A percentile compares a stretch with the other conserved stretches of the same genome.
Conservation (phyloP, 2,888 invertebrate genomes). For the Brachyptera risi region DNA sequence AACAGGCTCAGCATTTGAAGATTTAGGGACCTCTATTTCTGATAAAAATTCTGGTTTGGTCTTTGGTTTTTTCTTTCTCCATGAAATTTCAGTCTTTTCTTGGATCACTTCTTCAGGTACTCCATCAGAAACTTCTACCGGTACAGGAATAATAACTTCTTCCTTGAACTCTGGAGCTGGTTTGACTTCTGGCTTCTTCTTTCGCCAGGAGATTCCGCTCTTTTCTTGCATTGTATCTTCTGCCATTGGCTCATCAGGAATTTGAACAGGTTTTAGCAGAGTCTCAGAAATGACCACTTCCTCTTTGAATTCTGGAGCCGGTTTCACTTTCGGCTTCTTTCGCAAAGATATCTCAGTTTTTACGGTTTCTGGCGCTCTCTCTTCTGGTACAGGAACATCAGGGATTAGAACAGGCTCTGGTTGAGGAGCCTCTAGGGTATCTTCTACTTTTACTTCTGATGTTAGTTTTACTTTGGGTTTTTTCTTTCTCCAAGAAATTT, state of each 20-base stretch:
- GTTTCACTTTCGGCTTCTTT: slow-evolving; percentile 31
- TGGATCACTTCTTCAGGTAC: background rate
- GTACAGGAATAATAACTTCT: slow-evolving; percentile 12
- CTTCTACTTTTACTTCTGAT: background rate
- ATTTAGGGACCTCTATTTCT: background rate
- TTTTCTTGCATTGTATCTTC: slow-evolving; percentile 30
- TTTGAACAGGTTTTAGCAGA: background rate
- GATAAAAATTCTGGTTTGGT: background rate
- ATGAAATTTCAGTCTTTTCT: slow-evolving; percentile 41
- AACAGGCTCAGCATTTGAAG: slow-evolving; percentile 1
- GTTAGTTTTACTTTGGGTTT: background rate
- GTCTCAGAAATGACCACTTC: slow-evolving; percentile 14
- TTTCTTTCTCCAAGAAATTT: background rate
- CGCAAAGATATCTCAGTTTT: slow-evolving; percentile 39
- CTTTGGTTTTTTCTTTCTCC: slow-evolving; percentile 9
- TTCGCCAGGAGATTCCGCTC: slow-evolving; percentile 39
- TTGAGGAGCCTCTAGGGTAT: background rate
- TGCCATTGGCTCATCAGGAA: slow-evolving; percentile 3
- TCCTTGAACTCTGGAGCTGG: slow-evolving; percentile 37
- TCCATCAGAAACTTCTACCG: slow-evolving; percentile 14
- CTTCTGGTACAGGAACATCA: background rate
- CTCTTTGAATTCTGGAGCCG: slow-evolving; percentile 14
- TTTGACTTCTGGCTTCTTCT: slow-evolving; percentile 28
- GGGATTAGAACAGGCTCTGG: background rate
- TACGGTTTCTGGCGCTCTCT: slow-evolving; percentile 26